Percentiles rank a stretch among this genome's conserved stretches.
Conservation (phyloP, 1,140 invertebrate genomes). For the Stegodyphus mimosarum region DNA sequence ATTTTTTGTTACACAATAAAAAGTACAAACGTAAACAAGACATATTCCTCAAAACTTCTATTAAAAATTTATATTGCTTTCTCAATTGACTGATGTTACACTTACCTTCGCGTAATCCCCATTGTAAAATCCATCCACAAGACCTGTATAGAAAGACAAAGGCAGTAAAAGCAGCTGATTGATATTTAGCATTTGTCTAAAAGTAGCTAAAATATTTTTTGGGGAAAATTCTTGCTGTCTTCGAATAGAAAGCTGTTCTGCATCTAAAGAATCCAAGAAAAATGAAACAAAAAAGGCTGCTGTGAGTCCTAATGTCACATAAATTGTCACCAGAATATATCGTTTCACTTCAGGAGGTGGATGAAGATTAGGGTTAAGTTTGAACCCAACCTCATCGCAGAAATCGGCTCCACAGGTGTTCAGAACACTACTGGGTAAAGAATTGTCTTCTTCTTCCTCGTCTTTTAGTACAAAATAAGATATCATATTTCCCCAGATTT, state of each 20-base stretch:
- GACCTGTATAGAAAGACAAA: constrained; percentile 3
- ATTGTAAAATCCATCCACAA: constrained; percentile 3
- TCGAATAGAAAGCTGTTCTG: neutral
- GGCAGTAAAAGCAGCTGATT: constrained; percentile 5
- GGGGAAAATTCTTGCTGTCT: neutral
- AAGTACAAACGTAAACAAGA: too few species aligned
- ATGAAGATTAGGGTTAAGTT: neutral
- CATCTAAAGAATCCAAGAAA: constrained; percentile 5
- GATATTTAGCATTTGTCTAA: neutral
- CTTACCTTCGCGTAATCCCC: constrained; percentile 4
- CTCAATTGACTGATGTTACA: neutral
- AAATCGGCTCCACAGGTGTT: neutral
- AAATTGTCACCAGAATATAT: constrained; percentile 2
- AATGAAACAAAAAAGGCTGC: neutral
- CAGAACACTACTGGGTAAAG: neutral
- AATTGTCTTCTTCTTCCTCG: neutral
- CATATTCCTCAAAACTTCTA: too few species aligned
- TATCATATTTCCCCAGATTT: constrained; percentile 7
- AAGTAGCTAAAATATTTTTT: neutral
- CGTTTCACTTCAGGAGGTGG: neutral
- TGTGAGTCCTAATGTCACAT: neutral
- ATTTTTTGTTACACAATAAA: too few species aligned
- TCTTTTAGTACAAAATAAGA: neutral
- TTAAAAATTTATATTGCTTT: too few species aligned
- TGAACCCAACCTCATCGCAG: neutral